Evolutionary conservation across 2,797 vertebrate genomes (phyloP), one percentile per base, ranked within the genome.

Genomic region (Girardinus metallicus): DNA sequence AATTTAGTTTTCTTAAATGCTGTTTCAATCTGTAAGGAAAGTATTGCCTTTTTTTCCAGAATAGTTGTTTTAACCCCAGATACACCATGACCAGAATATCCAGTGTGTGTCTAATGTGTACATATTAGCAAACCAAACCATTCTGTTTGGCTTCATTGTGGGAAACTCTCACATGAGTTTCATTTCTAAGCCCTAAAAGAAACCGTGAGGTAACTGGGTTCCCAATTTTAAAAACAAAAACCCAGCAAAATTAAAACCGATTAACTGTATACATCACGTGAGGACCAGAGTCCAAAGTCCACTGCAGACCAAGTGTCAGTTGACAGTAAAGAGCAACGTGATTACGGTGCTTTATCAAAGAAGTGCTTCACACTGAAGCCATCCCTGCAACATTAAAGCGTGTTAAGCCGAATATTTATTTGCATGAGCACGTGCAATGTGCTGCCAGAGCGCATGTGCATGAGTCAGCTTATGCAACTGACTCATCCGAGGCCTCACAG

Each of bases 251-350:
- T 68, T n/a, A 71, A 68, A 26, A 41, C 39, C 26, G 39, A 12
- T 39, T 13, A 36, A 62, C 13, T 21, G 29, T 34, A 36, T 36
- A 18, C 16, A 11, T 70, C 39, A 70, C 1, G 41, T 71, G 68
- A 7, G 21, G 26, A 74, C 29, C 68, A 93, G 70, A 91, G 89
- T 91, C 72, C 88, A 91, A 49, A 39, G 73, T 1, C 12, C 73
- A 74, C 21, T 13, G 49, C 9, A 77, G 70, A 82, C 73, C 26
- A 18, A 51, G 43, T 34, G 39, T 83, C 79, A 73, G 11, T 55
- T 13, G 8, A 70, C 87, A 83, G 73, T 88, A 92, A 94, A 93
- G 90, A 92, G 80, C 92, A 91, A 10, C 26, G 62, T 39, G 89
- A 88, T 87, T 83, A 82, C 51, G 23, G 36, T 5, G 39, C 62